phyloP scores from a whole-genome alignment of 2,888 invertebrate genomes.

The Sminthurinus aureus region DNA sequence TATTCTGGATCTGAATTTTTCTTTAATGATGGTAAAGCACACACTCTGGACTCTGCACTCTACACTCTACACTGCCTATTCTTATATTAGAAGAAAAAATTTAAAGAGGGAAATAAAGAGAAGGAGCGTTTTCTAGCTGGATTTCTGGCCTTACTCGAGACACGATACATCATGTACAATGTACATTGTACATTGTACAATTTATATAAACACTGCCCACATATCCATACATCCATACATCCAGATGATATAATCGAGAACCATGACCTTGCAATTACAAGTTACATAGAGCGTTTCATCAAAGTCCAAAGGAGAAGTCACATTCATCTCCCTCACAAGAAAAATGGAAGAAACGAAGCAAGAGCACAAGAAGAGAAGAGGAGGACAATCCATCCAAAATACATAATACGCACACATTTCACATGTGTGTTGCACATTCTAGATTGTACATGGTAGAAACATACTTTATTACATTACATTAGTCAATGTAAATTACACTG shows the following conservation, averaged over 20 bases:
- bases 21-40: no score
- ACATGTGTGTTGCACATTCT: neutral
- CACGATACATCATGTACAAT: neutral
- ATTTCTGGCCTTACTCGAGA: no score
- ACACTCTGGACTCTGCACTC: no score
- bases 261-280: constrained; percentile 15
- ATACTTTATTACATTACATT: no score
- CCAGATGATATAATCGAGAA: neutral
- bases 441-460: neutral
- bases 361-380: no score
- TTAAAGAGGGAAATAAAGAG: constrained; percentile 4
- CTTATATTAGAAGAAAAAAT: no score
- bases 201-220: neutral
- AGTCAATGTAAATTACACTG: neutral
- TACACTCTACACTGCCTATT: no score
- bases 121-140: no score
- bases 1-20: no score
- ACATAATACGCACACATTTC: neutral
- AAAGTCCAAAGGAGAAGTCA: constrained; percentile 4
- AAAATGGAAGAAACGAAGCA: neutral
- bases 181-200: neutral
- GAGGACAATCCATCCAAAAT: neutral
- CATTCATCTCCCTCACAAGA: neutral
- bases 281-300: constrained; percentile 16
- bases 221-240: no score